Evolutionary conservation across 2,113 vertebrate genomes (phyloP).

Genomic region (Siphamia tubifer): DNA sequence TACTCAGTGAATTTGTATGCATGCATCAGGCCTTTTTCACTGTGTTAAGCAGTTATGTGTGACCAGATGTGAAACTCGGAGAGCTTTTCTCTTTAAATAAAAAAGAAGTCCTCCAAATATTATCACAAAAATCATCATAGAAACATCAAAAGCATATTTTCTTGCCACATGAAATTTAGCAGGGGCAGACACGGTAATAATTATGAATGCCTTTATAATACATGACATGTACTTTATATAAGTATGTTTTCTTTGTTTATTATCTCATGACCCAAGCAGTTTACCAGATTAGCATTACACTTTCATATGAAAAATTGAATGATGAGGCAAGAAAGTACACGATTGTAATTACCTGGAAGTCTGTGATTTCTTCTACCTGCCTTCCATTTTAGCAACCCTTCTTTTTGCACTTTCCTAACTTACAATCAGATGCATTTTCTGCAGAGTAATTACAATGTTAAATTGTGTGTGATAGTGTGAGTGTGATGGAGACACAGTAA

Average conservation of each 20-base stretch:
- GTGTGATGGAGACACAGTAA: not conserved
- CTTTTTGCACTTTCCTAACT: not conserved
- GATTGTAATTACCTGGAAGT: slow-evolving; percentile 43
- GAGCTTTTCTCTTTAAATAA: not conserved
- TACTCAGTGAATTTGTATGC: not conserved
- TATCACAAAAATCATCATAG: not conserved
- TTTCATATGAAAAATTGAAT: slow-evolving; percentile 37
- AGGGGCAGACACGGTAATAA: slow-evolving; percentile 25
- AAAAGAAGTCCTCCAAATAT: not conserved
- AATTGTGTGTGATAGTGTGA: not conserved
- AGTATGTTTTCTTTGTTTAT: too few relatives aligned
- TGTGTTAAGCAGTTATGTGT: not conserved
- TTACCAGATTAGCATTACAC: slow-evolving; percentile 50
- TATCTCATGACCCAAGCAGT: slow-evolving; percentile 43
- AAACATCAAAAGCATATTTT: slow-evolving; percentile 2
- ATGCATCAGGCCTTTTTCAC: not conserved
- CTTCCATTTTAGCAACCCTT: slow-evolving; percentile 4
- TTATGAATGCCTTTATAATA: too few relatives aligned
- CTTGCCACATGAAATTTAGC: slow-evolving; percentile 11
- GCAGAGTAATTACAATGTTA: slow-evolving; percentile 9
- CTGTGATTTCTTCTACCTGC: slow-evolving; percentile 8
- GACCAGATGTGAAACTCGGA: not conserved
- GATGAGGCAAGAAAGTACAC: too few relatives aligned
- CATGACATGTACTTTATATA: too few relatives aligned
- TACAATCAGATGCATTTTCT: slow-evolving; percentile 4